Evolutionary conservation across 2,797 vertebrate genomes (phyloP).

Genomic region (Todus mexicanus): DNA sequence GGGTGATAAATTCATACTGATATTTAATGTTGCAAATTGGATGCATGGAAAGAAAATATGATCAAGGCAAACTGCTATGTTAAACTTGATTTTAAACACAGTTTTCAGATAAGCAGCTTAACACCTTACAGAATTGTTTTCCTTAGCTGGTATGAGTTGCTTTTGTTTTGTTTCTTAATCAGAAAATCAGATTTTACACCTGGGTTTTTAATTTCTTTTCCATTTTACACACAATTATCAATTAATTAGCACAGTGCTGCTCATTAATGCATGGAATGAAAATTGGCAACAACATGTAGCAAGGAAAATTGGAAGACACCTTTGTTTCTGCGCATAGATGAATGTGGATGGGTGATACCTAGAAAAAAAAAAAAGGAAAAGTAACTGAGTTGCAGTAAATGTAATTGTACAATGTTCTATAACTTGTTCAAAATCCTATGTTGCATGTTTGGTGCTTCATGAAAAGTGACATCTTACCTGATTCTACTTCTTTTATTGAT

Average conservation of each 20-base stretch:
- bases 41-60: background rate
- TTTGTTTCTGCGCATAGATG: background rate
- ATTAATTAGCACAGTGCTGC: constrained; percentile 3
- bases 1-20: background rate
- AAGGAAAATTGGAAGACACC: background rate
- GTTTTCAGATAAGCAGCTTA: background rate
- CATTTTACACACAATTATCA: background rate
- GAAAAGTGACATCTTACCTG: background rate
- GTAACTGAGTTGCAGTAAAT: background rate
- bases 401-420: background rate
- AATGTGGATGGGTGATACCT: background rate
- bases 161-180: constrained; percentile 1
- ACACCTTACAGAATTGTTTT: background rate
- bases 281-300: background rate
- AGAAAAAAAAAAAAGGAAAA: background rate
- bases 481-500: background rate
- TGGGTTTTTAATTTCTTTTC: background rate
- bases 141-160: background rate
- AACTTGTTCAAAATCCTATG: background rate
- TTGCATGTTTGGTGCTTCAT: background rate
- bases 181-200: background rate
- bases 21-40: background rate
- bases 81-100: background rate
- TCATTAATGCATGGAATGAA: background rate
- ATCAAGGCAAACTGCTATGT: background rate